Conservation (phyloP, 2,797 vertebrate species). For the Perdix hodgsoniae region DNA sequence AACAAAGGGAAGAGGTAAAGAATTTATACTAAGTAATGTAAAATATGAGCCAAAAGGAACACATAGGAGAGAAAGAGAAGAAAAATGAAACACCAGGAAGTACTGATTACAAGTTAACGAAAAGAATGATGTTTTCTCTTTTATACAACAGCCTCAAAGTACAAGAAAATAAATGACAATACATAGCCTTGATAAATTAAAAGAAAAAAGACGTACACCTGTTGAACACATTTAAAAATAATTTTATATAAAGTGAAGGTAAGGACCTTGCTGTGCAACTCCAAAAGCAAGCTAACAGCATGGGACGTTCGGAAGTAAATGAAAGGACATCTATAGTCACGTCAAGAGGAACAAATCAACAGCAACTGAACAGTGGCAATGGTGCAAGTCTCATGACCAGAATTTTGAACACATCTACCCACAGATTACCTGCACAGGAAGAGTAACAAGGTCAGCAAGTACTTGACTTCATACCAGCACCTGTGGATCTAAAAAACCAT, state of each 20-base stretch:
- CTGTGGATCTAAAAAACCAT: neutral
- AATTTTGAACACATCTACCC: neutral
- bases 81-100: neutral
- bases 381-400: neutral
- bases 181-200: neutral
- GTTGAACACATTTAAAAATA: neutral
- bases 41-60: neutral
- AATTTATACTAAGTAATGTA: neutral
- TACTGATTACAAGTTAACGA: neutral
- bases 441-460: neutral
- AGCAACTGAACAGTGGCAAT: rapidly evolving
- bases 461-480: neutral
- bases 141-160: neutral
- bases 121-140: neutral
- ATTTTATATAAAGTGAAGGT: neutral
- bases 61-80: neutral
- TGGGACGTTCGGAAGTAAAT: neutral
- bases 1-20: neutral
- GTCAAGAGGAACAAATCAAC: neutral
- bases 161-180: neutral
- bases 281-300: neutral
- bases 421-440: neutral
- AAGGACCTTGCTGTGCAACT: neutral
- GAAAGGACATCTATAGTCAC: neutral
- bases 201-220: neutral